These are phyloP conservation scores for Ctenomys sociabilis DNA, from an alignment of 2,113 vertebrate genomes.

Conservation along the genomic window DNA sequence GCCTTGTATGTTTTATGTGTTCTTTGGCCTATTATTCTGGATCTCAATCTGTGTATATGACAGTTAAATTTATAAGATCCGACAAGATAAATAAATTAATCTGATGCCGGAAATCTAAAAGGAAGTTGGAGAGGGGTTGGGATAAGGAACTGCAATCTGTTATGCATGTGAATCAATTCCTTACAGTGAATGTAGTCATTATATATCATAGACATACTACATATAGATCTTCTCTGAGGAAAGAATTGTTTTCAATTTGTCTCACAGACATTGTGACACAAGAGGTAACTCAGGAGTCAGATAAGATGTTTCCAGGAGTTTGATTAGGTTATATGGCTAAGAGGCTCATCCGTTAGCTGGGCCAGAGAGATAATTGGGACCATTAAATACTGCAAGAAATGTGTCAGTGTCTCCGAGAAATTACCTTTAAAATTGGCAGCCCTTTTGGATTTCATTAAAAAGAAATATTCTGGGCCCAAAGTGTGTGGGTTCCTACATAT, in stretches of 20 bases:
- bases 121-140: not conserved
- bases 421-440: not conserved
- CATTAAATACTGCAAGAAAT: not conserved
- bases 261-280: not conserved
- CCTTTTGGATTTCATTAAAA: not conserved
- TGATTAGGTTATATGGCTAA: not conserved
- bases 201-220: not conserved
- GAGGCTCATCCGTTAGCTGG: not conserved
- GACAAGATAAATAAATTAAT: not conserved
- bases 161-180: not conserved
- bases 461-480: not conserved
- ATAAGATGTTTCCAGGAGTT: not conserved
- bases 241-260: not conserved
- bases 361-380: not conserved
- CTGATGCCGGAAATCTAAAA: not conserved
- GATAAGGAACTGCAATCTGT: not conserved
- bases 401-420: not conserved
- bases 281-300: not conserved
- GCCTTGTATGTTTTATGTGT: not conserved
- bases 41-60: not conserved
- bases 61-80: not conserved
- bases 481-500: not conserved
- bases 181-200: not conserved
- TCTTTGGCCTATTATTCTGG: not conserved
- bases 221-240: conserved; percentile 7